Percentiles rank a stretch among this genome's conserved stretches.
phyloP scores from a whole-genome alignment of 2,888 invertebrate genomes.

The Callyntrura guangdongensis region DNA sequence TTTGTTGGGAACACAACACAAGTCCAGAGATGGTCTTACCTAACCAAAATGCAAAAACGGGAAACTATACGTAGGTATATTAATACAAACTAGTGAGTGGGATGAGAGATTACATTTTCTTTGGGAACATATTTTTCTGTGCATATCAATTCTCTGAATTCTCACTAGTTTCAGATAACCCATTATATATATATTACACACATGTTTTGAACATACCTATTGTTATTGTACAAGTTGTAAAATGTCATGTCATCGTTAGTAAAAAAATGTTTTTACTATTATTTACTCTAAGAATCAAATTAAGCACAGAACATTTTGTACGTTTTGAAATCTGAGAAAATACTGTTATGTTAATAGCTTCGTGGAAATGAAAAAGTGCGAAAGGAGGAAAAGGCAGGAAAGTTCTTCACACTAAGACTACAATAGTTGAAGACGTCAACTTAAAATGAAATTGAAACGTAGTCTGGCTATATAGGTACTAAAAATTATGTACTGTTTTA shows the following conservation, averaged over 20 bases:
- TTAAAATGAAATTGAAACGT: background rate
- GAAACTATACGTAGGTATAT: no score
- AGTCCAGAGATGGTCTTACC: no score
- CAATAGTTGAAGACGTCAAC: background rate
- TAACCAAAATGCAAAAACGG: no score
- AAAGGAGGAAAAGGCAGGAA: background rate
- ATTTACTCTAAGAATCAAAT: background rate
- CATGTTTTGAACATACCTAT: background rate
- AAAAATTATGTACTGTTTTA: no score
- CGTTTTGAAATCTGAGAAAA: conserved; percentile 7
- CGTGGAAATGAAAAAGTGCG: background rate
- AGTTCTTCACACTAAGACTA: background rate
- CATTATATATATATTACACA: background rate
- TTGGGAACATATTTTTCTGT: no score
- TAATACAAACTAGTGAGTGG: no score
- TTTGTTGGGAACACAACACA: no score
- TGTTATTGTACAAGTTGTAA: background rate
- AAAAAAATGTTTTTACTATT: background rate
- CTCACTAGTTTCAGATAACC: no score
- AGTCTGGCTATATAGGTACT: no score
- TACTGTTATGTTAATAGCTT: background rate
- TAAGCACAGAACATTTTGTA: no score
- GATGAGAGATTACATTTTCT: no score
- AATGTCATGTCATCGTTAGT: background rate
- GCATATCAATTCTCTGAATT: no score